Evolutionary conservation across 2,113 vertebrate genomes (phyloP), one percentile per base, ranked within the genome.

Genomic region (Macaca nemestrina): DNA sequence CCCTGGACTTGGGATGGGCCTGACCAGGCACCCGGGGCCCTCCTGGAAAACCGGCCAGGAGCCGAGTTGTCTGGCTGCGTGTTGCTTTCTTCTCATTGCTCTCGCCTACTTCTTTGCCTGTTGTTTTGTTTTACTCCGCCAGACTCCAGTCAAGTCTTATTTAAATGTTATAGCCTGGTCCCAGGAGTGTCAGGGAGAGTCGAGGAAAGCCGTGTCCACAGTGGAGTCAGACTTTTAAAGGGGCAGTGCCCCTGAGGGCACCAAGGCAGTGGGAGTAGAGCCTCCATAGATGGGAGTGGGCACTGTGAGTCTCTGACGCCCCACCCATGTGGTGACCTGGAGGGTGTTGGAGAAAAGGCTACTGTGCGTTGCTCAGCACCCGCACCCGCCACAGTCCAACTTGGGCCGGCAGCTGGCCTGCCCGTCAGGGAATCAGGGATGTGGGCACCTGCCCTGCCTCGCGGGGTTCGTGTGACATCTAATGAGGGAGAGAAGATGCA

Each of bases 401-500:
- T 40, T 10, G 3, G 68, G 1, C 16, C 0, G 0, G 81, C 96
- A 93, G 72, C 95, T 81, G 96, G 87, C 94, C 90, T 75, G 61
- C 88, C 86, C 17, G 6, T 30, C 76, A 1, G 7, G 55, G 80
- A 84, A 85, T 76, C n/a, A 52, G 76, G 81, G 59, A 43, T 27
- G 50, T 3, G 8, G 1, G 78, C 6, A 1, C 55, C 93, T 38
- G 57, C 32, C 91, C 85, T 17, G 45, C 75, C 95, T 88, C 84
- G 0, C 0, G 4, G 93, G 73, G 86, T 81, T 81, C 25, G 2
- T 10, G 0, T 4, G 43, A 68, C 20, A 0, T 76, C 92, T 96
- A 45, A 91, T 95, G 97, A 97, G 83, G 67, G 72, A 68, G 73
- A 83, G 79, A 64, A 93, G 86, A 94, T 68, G 88, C 93, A 70